Evolutionary conservation across 2,888 invertebrate species (phyloP), one percentile per base, ranked within the genome.

Genomic region (Myopa tessellatipennis): DNA sequence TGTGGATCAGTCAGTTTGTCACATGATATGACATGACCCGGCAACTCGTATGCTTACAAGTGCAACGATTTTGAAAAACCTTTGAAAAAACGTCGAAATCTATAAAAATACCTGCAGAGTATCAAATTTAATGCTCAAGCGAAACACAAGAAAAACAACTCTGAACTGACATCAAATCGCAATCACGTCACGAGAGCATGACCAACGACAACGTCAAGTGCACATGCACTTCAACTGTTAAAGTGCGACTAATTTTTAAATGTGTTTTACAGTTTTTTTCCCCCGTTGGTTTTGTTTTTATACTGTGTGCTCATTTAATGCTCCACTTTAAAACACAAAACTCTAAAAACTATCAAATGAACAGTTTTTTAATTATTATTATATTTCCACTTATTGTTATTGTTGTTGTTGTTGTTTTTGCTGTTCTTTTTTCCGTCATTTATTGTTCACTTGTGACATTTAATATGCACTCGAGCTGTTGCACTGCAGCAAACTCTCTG

Each of bases 241-340:
- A 14, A 26, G 18, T 69, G 34, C 14, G 50, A 52, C 69, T 69
- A 69, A 70, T 70, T 70, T 70, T 70, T 36, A 55, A 67, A 40
- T 36, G 70, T 70, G 55, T 58, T 70, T 52, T 55, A 8, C 7
- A 14, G 16, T 16, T 55, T 5, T 55, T 16, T 4, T n/a, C n/a
- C n/a, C 1, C 4, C 18, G 12, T 18, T 63, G 12, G 7, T 70
- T 55, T 14, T 70, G 70, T 55, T 16, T 55, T 70, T 26, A 36
- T 10, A 14, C 12, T 38, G 7, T 50, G 16, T 52, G 70, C 50
- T 58, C 16, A 65, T 14, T 34, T 16, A 18, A 16, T 4, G 38
- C 26, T 18, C 1, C 3, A 12, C n/a, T 18, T 61, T 34, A 0
- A 16, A 12, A 3, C 16, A 65, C 3, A 10, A 65, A 18, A 65